Evolutionary conservation across 1,140 invertebrate genomes (phyloP).

Genomic region (Harlomillsia oculata): DNA sequence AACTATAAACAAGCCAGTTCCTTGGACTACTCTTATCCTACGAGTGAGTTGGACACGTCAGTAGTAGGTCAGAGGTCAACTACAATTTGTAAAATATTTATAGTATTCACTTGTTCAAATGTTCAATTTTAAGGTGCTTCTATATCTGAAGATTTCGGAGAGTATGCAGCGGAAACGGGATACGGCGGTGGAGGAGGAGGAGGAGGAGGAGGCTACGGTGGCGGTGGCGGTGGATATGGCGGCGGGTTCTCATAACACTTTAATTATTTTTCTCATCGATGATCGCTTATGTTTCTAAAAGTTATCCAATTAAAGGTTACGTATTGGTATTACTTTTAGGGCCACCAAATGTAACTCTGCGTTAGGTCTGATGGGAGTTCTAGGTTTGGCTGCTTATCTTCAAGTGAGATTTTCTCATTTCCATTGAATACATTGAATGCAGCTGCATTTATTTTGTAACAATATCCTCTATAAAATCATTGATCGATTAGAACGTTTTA

Average conservation of each 20-base stretch:
- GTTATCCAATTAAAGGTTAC: not conserved
- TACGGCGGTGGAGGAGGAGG: conserved; percentile 1
- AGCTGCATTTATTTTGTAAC: no score
- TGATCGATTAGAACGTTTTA: conserved; percentile 18
- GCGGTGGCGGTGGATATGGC: conserved; percentile 1
- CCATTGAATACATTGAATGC: no score
- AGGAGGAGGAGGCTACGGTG: not conserved
- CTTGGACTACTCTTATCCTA: no score
- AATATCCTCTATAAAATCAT: no score
- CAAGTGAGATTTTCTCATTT: conserved; percentile 21
- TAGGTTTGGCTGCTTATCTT: conserved; percentile 26
- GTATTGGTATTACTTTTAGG: not conserved
- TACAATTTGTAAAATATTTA: no score
- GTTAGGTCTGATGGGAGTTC: conserved; percentile 23
- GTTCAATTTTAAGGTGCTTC: no score
- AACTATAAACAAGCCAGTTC: no score
- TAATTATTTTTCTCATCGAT: not conserved
- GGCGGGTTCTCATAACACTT: not conserved
- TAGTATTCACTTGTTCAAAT: no score
- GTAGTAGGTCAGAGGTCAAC: no score
- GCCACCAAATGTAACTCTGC: conserved; percentile 21
- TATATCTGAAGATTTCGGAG: no score
- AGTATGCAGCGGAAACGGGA: conserved; percentile 8
- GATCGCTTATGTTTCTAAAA: not conserved
- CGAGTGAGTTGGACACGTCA: no score